These are phyloP conservation scores for Axinella damicornis DNA, from an alignment of 37 sponge, comb jelly and placozoan species.

Conservation along the genomic window DNA sequence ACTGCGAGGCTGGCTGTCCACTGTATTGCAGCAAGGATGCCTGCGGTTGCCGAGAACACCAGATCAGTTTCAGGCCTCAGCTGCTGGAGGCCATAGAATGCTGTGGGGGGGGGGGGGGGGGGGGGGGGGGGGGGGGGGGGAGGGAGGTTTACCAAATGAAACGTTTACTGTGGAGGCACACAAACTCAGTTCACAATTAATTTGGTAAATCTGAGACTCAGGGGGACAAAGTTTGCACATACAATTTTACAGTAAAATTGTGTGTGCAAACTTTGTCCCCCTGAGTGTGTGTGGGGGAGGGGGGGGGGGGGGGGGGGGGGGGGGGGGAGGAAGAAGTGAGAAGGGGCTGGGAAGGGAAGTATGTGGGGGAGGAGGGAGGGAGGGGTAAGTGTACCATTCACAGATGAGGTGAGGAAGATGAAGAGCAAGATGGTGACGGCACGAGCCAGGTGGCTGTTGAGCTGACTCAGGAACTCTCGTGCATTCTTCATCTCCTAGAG, in stretches of 20 bases:
- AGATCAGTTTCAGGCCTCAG: neutral
- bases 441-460: slow-evolving; percentile 55
- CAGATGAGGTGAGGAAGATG: slow-evolving; percentile 35
- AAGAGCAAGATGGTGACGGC: slow-evolving; percentile 46
- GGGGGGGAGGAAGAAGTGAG: no score
- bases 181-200: no score
- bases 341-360: neutral
- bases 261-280: no score
- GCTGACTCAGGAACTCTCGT: slow-evolving; percentile 28
- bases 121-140: neutral
- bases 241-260: no score
- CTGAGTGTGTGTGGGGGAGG: no score
- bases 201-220: no score
- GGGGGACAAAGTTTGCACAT: no score
- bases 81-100: slow-evolving; percentile 12
- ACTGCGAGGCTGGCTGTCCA: slow-evolving; percentile 40
- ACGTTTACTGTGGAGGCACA: no score
- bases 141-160: no score
- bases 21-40: slow-evolving; percentile 30
- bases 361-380: neutral
- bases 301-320: no score
- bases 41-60: slow-evolving; percentile 1
- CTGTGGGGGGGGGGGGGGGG: neutral
- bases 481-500: slow-evolving; percentile 27
- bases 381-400: slow-evolving; percentile 1